Evolutionary conservation across 1,140 invertebrate genomes (phyloP).

Genomic region (Nasonia giraulti): DNA sequence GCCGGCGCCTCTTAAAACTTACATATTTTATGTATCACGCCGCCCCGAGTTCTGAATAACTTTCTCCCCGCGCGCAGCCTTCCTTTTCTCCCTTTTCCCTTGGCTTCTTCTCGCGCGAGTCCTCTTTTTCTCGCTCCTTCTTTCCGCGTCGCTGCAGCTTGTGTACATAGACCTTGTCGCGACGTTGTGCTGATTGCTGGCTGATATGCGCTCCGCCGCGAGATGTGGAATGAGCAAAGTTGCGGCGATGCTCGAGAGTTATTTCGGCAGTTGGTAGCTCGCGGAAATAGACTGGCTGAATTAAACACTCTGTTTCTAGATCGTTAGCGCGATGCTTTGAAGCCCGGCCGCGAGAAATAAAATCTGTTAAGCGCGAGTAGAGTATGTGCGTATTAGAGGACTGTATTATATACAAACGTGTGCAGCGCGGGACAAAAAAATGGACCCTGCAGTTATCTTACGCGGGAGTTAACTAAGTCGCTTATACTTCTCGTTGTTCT

Average conservation of each 20-base stretch:
- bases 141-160: not conserved
- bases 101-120: not conserved
- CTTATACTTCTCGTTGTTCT: not conserved
- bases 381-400: too few species aligned
- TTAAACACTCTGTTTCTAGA: not conserved
- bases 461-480: not conserved
- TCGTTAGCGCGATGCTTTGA: too few species aligned
- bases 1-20: slow-evolving; percentile 28
- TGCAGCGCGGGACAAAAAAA: too few species aligned
- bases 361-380: too few species aligned
- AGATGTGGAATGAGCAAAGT: slow-evolving; percentile 6
- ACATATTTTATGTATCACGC: slow-evolving; percentile 45
- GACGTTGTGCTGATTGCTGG: slow-evolving; percentile 20
- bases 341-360: too few species aligned
- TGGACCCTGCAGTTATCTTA: too few species aligned
- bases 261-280: not conserved
- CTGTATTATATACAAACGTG: too few species aligned
- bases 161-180: not conserved
- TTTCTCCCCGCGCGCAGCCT: slow-evolving; percentile 7
- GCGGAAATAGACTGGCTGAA: not conserved
- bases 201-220: not conserved
- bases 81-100: not conserved
- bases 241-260: not conserved
- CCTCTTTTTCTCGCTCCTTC: not conserved
- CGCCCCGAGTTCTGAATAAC: slow-evolving; percentile 27